phyloP scores from a whole-genome alignment of 2,113 vertebrate genomes.

The Rhinolophus ferrumequinum region DNA sequence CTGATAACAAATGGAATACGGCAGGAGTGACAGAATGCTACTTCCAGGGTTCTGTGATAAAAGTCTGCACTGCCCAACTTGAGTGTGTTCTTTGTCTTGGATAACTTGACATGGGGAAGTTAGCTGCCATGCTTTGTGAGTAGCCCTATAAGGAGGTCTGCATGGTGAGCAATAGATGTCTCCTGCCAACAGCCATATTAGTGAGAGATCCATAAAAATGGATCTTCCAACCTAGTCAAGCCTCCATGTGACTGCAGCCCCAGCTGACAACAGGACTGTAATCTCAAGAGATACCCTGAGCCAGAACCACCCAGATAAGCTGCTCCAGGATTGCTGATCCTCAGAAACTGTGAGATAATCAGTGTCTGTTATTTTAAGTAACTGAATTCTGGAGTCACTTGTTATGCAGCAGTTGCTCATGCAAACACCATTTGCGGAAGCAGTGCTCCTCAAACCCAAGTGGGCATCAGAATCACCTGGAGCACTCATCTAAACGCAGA shows the following conservation, averaged over 20 bases:
- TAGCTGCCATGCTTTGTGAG: background rate
- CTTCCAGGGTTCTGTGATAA: background rate
- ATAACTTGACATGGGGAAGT: background rate
- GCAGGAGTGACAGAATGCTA: background rate
- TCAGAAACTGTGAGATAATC: background rate
- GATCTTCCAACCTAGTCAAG: background rate
- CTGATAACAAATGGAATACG: background rate
- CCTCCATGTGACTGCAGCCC: background rate
- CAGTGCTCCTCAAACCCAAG: background rate
- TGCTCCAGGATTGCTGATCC: background rate
- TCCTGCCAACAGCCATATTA: background rate
- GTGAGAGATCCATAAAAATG: too few species aligned
- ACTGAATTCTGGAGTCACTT: background rate
- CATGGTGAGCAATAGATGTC: background rate
- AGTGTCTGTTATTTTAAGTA: background rate
- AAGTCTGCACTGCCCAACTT: background rate
- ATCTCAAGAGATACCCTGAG: background rate
- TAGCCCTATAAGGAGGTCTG: background rate
- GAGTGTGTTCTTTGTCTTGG: background rate
- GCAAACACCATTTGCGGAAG: background rate
- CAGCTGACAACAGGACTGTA: background rate
- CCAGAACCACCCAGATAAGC: too few species aligned
- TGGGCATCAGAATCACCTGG: background rate
- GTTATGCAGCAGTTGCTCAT: background rate
- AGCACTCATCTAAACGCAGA: background rate